phyloP scores from a whole-genome alignment of 1,140 invertebrate genomes.

The Condylostylus longicornis region DNA sequence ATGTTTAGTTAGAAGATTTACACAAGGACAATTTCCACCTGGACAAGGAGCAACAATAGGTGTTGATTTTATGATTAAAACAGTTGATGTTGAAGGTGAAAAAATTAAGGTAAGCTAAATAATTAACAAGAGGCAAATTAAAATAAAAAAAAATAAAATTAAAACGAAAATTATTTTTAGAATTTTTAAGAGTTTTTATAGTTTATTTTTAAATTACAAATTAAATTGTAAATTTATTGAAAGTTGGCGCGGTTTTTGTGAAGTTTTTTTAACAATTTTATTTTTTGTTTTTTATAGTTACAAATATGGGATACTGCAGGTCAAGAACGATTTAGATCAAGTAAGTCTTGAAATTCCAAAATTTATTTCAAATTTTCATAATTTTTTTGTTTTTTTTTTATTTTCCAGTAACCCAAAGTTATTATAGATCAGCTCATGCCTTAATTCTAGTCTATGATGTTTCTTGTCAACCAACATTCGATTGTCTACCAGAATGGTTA shows the following conservation, averaged over 20 bases:
- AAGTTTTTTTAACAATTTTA: background rate
- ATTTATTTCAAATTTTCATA: no score
- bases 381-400: no score
- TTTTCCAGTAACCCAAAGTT: slow-evolving; percentile 91
- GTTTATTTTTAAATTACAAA: no score
- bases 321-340: slow-evolving; percentile 89
- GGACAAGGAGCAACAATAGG: slow-evolving; percentile 98
- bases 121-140: background rate
- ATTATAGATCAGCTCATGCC: slow-evolving; percentile 94
- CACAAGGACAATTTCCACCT: slow-evolving; percentile 85
- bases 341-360: no score
- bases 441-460: slow-evolving; percentile 96
- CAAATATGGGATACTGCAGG: slow-evolving; percentile 85
- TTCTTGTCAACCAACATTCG: slow-evolving; percentile 91
- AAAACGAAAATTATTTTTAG: no score
- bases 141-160: slow-evolving; percentile 1
- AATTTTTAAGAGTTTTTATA: no score
- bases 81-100: slow-evolving; percentile 94
- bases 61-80: slow-evolving; percentile 99
- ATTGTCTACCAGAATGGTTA: slow-evolving; percentile 88
- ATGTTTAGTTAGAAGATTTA: slow-evolving; percentile 78
- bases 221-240: no score
- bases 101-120: slow-evolving; percentile 75
- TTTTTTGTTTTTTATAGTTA: slow-evolving; percentile 51
- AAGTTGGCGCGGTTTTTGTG: no score